Evolutionary conservation across 2,113 vertebrate species (phyloP).

Genomic region (Leucopsar rothschildi): DNA sequence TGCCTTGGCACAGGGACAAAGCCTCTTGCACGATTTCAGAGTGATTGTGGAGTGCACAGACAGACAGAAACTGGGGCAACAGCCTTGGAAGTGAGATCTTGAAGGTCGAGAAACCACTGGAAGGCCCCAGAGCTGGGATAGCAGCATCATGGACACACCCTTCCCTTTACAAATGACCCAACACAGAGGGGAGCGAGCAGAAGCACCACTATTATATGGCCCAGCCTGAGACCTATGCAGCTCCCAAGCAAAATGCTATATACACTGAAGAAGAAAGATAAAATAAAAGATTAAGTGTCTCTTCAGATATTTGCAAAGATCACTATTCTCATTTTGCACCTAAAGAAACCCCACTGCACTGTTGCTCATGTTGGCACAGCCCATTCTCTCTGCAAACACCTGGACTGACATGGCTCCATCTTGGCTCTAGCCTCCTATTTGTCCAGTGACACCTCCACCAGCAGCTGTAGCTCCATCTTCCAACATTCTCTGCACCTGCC

Average conservation of each 20-base stretch:
- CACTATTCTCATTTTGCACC: neutral
- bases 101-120: neutral
- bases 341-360: fast-evolving
- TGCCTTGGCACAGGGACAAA: neutral
- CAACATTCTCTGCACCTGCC: neutral
- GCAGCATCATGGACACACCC: neutral
- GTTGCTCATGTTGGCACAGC: neutral
- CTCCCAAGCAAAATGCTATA: neutral
- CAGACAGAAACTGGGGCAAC: neutral
- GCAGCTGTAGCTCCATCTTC: neutral
- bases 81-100: neutral
- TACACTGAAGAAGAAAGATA: neutral
- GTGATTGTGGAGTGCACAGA: neutral
- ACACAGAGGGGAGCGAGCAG: neutral
- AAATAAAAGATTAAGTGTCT: neutral
- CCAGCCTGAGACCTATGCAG: neutral
- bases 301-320: neutral
- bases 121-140: neutral
- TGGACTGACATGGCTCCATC: neutral
- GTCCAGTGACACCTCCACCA: neutral
- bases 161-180: neutral
- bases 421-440: neutral
- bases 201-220: neutral
- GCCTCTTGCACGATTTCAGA: neutral
- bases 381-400: neutral